Base-by-base conservation (phyloP, 2,113 vertebrate genomes). In the Galemys pyrenaicus region DNA sequence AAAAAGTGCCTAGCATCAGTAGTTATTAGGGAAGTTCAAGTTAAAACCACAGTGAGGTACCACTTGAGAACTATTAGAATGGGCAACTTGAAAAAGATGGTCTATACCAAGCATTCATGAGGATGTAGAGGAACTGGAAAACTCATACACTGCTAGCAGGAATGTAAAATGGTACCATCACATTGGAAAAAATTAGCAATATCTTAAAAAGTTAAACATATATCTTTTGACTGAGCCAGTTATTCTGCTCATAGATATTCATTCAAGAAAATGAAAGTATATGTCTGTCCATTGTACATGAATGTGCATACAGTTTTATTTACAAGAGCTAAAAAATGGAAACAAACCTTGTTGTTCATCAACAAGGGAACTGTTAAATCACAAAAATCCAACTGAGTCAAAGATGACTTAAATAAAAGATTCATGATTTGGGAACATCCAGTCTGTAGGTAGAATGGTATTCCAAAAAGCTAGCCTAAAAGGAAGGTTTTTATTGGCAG, bases 181-280 rank as follows among this genome's bases (percentile, higher is more conserved):
- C 16, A 91, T 49, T 54, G 58, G 49, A n/a, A 70, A 89, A 77
- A 64, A 44, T 20, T 65, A 60, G 44, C 30, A 58, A 19, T 91
- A 91, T 64, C 54, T 81, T 87, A 64, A 71, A 75, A 75, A 88
- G 11, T 87, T 82, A 77, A 78, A 71, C 9, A 62, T 17, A 46
- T 2, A 37, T 9, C 15, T 92, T 58, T 80, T 41, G 67, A 54
- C 26, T 32, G 9, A 78, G 65, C 70, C 9, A 78, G 32, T 24
- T 71, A 35, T 84, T 91, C 64, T 19, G 70, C 17, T 73, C 16
- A 1, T 64, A 84, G 41, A 41, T 44, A 83, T 70, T 87, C 88
- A 92, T 95, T 19, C 32, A 70, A 65, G 37, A 89, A 86, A 92
- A 91, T 78, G 30, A 91, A 93, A 93, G 51, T 30, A 39, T 60